phyloP scores from a whole-genome alignment of 2,888 invertebrate species.

The Drosophila barbarae region DNA sequence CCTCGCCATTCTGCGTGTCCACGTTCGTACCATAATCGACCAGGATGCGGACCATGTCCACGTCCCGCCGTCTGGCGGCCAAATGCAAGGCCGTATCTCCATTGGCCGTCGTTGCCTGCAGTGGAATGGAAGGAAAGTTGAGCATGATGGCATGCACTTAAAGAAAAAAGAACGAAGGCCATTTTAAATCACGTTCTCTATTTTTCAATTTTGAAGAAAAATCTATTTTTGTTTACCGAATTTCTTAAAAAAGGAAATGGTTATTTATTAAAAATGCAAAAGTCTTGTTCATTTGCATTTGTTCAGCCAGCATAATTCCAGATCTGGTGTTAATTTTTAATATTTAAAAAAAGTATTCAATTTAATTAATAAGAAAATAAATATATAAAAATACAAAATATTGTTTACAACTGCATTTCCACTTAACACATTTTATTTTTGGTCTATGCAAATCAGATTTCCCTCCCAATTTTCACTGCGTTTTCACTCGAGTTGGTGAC shows the following conservation, averaged over 20 bases:
- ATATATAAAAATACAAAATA: not conserved
- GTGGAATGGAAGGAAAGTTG: conserved; percentile 18
- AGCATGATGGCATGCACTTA: conserved; percentile 21
- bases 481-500: conserved; percentile 61
- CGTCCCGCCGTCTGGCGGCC: conserved; percentile 94
- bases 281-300: conserved; percentile 1
- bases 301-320: not conserved
- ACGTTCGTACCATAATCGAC: conserved; percentile 95
- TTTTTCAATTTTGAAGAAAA: not conserved
- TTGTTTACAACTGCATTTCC: conserved; percentile 27
- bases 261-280: not conserved
- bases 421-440: conserved; percentile 48
- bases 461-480: conserved; percentile 49
- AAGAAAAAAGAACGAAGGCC: conserved; percentile 11
- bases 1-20: conserved; percentile 95
- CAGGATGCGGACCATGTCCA: conserved; percentile 94
- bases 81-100: conserved; percentile 97
- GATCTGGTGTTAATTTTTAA: not conserved
- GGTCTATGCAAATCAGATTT: conserved; percentile 59
- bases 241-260: not conserved
- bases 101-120: conserved; percentile 87
- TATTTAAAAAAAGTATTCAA: not conserved
- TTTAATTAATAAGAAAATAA: not conserved
- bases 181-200: conserved; percentile 7
- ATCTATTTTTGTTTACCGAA: not conserved